Evolutionary conservation across 2,113 vertebrate species (phyloP).

Genomic region (Austrofundulus limnaeus): DNA sequence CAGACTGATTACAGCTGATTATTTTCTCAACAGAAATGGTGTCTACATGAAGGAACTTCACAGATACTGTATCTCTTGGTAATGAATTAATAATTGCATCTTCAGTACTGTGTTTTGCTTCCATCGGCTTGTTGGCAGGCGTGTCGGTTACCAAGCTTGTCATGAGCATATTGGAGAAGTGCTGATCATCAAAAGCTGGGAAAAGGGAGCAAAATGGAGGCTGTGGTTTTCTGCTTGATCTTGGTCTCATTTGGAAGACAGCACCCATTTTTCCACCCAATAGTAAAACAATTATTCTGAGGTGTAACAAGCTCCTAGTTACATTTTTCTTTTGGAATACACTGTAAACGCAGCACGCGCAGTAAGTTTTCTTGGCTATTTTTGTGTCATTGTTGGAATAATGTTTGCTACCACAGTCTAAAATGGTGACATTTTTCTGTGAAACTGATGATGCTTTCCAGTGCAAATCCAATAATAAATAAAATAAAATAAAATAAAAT

Average conservation of each 20-base stretch:
- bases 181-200: constrained; percentile 28
- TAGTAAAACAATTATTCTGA: neutral
- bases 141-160: constrained; percentile 37
- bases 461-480: neutral
- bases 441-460: neutral
- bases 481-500: too few species aligned
- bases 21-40: constrained; percentile 28
- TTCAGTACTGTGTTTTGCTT: constrained; percentile 45
- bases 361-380: neutral
- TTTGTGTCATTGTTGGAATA: neutral
- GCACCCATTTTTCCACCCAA: neutral
- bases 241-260: neutral
- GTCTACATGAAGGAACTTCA: constrained; percentile 30
- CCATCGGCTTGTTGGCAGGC: constrained; percentile 42
- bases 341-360: neutral
- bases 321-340: too few species aligned
- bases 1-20: constrained; percentile 6
- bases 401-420: neutral
- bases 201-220: constrained; percentile 32
- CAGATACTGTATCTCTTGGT: constrained; percentile 26
- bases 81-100: constrained; percentile 39
- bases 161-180: constrained; percentile 32
- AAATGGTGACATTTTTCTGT: neutral
- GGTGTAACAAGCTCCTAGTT: too few species aligned
- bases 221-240: constrained; percentile 14